phyloP scores from a whole-genome alignment of 2,888 invertebrate genomes.

The Strigamia maritima region DNA sequence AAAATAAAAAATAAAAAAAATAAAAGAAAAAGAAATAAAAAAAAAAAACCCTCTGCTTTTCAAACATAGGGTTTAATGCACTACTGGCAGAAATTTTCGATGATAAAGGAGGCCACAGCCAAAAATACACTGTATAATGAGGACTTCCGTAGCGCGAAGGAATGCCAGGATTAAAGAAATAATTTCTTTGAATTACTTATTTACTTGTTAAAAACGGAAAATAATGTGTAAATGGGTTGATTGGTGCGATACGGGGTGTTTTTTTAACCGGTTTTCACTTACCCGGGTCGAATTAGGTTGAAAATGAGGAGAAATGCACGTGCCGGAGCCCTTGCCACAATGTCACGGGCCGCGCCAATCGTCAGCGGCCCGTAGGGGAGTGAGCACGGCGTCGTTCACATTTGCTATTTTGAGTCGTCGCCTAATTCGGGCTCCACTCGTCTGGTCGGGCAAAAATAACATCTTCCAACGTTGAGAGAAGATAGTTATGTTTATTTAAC shows the following conservation, averaged over 20 bases:
- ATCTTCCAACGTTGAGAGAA: not conserved
- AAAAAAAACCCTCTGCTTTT: not conserved
- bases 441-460: conserved; percentile 24
- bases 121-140: conserved; percentile 28
- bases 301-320: not conserved
- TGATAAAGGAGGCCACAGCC: conserved; percentile 28
- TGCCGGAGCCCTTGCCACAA: not conserved
- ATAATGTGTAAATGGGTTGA: not conserved
- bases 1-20: not conserved
- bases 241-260: not conserved
- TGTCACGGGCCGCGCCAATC: conserved; percentile 29
- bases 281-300: not conserved
- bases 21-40: not conserved
- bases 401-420: conserved; percentile 21
- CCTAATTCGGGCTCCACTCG: conserved; percentile 34
- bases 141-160: conserved; percentile 4
- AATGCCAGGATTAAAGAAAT: not conserved
- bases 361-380: conserved; percentile 12
- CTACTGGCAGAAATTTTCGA: not conserved
- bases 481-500: conserved; percentile 2
- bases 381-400: conserved; percentile 22
- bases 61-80: not conserved
- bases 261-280: not conserved
- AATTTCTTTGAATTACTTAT: not conserved
- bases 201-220: not conserved